Percentiles rank a stretch among this genome's conserved stretches.
phyloP scores from a whole-genome alignment of 1,140 invertebrate genomes.

The Gryllus bimaculatus region DNA sequence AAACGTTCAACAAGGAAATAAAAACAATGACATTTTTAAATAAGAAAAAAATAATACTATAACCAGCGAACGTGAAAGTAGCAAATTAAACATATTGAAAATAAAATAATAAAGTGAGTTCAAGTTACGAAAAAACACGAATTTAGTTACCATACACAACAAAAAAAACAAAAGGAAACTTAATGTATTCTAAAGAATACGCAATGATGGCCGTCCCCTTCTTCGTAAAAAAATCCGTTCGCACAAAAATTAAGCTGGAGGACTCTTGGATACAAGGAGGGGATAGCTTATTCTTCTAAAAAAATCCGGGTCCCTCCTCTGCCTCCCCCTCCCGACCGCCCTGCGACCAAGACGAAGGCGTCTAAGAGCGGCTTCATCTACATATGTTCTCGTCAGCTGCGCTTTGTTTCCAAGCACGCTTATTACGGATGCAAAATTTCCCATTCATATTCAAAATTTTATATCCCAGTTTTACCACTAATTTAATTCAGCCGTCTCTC shows the following conservation, averaged over 20 bases:
- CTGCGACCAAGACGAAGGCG: constrained; percentile 11
- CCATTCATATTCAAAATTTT: constrained; percentile 84
- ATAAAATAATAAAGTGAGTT: too few relatives aligned
- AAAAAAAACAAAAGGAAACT: too few relatives aligned
- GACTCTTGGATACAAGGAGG: neutral
- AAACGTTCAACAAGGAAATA: too few relatives aligned
- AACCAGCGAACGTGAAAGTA: too few relatives aligned
- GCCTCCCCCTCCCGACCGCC: constrained; percentile 21
- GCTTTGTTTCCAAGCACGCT: constrained; percentile 53
- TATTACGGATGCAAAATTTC: constrained; percentile 75
- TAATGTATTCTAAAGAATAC: too few relatives aligned
- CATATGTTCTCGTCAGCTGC: constrained; percentile 53
- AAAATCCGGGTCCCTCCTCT: constrained; percentile 12
- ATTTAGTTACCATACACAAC: too few relatives aligned
- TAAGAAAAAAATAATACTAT: too few relatives aligned
- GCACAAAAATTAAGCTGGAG: neutral
- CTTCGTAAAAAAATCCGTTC: neutral
- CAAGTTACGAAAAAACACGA: too few relatives aligned
- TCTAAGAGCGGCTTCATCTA: constrained; percentile 39
- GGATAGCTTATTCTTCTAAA: neutral
- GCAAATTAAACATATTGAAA: too few relatives aligned
- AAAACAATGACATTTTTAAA: too few relatives aligned
- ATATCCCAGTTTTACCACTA: constrained; percentile 49
- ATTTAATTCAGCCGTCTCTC: constrained; percentile 40
- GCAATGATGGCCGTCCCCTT: neutral